Evolutionary conservation across 1,140 invertebrate genomes (phyloP), one percentile per base, ranked within the genome.

Genomic region (Pristionchus pacificus): DNA sequence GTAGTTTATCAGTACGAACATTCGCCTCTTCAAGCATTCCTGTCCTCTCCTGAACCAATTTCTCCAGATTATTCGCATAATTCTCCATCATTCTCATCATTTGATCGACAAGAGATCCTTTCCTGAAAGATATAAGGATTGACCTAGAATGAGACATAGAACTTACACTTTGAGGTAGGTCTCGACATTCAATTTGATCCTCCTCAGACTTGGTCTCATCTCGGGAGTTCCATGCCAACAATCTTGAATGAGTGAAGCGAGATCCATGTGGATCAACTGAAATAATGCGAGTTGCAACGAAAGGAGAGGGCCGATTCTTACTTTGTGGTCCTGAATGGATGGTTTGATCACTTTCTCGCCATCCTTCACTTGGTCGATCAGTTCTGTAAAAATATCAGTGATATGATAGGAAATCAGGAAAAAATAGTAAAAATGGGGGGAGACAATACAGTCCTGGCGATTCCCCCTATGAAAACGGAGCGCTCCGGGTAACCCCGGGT

Each of bases 21-120:
- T 77, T 71, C 2, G 74, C 75, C 58, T 77, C 75, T 29, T 77
- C 74, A 31, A 77, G 60, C 74, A 76, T 77, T 72, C 70, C 90
- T 0, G 95, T 97, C 72, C 94, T 87, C 85, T 97, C 93, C 77
- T 93, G 91, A 0, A 98, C 95, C 31, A 96, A 85, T 2, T 90
- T 88, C 85, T 98, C n/a, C n/a, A n/a, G n/a, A n/a, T n/a, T n/a
- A n/a, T n/a, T n/a, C n/a, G n/a, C n/a, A n/a, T n/a, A n/a, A n/a
- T n/a, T n/a, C n/a, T n/a, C n/a, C n/a, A n/a, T n/a, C n/a, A n/a
- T n/a, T n/a, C n/a, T n/a, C n/a, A n/a, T n/a, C n/a, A n/a, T n/a
- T n/a, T n/a, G n/a, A n/a, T n/a, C n/a, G n/a, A n/a, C n/a, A n/a
- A n/a, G 57, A 61, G 59, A 67, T 49, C 72, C 72, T 58, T 74